Base-by-base conservation (phyloP, 1,140 invertebrate species). In the Drosophila willistoni region DNA sequence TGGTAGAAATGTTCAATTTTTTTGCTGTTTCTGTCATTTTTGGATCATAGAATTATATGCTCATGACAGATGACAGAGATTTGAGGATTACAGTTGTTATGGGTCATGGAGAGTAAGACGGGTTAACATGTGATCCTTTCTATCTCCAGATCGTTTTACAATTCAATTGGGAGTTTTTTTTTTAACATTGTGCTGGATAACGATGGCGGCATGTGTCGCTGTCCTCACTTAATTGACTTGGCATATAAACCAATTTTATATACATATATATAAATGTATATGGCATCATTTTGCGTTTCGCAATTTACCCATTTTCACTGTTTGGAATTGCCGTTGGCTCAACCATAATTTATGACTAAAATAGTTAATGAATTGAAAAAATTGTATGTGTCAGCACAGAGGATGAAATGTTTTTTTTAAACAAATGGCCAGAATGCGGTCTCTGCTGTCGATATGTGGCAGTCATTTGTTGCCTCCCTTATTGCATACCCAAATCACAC, bases 331-430 rank as follows among this genome's bases (percentile, higher is more conserved):
- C 44, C 44, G 44, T 62, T 62, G 36, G 33, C 56, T 36, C n/a
- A 36, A 25, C 68, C 67, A 64, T 78, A 74, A 80, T 80, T 80
- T 80, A 80, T 80, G 75, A 42, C 77, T 80, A 78, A 80, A 80
- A 80, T 69, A 68, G 77, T 80, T 80, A 80, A 80, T 80, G 77
- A 78, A 80, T 78, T 80, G 77, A 74, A 80, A 80, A 78, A 80
- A 78, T 59, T 71, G 69, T 61, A 66, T 77, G 74, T 80, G 77
- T 78, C 77, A 80, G 77, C 75, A 74, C 22, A 69, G 73, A 63
- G 44, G 47, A 79, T 73, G 65, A 77, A 77, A 69, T 77, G 76
- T 66, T 73, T 77, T 79, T 79, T 76, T 65, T 34, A 59, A 63
- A 62, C 72, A 78, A 75, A 72, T 72, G 68, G 56, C 73, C 59